Base-by-base conservation (phyloP, 1,140 invertebrate species). In the Lanistes nyassanus region DNA sequence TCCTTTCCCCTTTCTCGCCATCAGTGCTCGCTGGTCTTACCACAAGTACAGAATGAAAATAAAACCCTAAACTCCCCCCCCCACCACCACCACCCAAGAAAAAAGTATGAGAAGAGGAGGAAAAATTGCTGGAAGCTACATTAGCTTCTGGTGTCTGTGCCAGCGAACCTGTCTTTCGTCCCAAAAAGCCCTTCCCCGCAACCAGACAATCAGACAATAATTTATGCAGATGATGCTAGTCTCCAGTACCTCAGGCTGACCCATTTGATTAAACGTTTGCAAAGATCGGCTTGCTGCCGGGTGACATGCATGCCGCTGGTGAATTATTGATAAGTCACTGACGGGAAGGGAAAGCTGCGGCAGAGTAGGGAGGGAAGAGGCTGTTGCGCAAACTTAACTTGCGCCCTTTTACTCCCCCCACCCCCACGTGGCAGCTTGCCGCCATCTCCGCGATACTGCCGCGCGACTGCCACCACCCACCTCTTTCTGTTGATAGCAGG, bases 191-290 rank as follows among this genome's bases (percentile, higher is more conserved):
- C 55, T 51, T 53, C 53, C 42, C 31, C 68, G 29, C 53, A 73
- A 56, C 34, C 34, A 37, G 26, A 68, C 74, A 75, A 75, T 75
- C 39, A 65, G 51, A 31, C 74, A 7, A 39, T 75, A 67, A 75
- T 75, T 51, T 75, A 75, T 75, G 74, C 74, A 53, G 74, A 68
- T 75, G 62, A 75, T 51, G 56, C n/a, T 9, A 26, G 31, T 58
- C 53, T 73, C 37, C 31, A 29, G 31, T 39, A 23, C 31, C 21
- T 36, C 23, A 37, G 42, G 37, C 23, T 75, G 62, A 75, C 62
- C 74, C 58, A 68, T 75, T 75, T 75, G 64, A 75, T 75, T 75
- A 75, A 67, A 75, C 64, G 74, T 42, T 68, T 58, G 74, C 62
- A 56, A 29, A 51, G 51, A 62, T 39, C 53, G 39, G 39, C 23